A percentile compares a stretch with the other conserved stretches of the same genome.
Conservation (phyloP, 2,797 vertebrate species). For the Cyprinella venusta region DNA sequence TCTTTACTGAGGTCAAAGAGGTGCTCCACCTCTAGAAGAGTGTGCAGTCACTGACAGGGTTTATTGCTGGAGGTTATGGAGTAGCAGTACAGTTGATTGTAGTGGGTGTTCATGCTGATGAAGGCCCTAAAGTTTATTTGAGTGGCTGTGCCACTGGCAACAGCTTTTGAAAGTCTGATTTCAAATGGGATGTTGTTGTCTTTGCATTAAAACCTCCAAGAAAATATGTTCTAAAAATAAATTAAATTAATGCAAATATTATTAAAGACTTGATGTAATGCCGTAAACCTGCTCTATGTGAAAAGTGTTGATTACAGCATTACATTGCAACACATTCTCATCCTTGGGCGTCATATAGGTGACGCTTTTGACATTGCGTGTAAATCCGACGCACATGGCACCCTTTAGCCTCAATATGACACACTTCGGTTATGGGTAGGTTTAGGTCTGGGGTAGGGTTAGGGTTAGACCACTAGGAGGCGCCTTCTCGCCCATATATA, state of each 20-base stretch:
- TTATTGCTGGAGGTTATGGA: constrained; percentile 30
- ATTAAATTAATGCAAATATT: not conserved
- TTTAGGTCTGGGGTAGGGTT: no score
- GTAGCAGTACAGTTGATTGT: constrained; percentile 26
- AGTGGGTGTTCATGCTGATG: not conserved
- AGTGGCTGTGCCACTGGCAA: not conserved
- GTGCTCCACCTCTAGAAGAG: constrained; percentile 20
- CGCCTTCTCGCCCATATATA: no score
- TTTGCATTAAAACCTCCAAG: not conserved
- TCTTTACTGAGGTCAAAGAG: constrained; percentile 31
- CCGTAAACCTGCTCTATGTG: not conserved
- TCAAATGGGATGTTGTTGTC: not conserved
- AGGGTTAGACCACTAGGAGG: no score
- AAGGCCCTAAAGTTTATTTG: not conserved
- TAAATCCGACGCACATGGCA: no score
- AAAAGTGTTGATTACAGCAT: no score
- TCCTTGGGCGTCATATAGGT: no score
- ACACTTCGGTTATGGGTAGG: no score
- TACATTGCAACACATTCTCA: no score
- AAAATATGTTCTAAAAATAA: not conserved
- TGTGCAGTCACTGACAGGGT: constrained; percentile 9
- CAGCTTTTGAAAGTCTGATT: not conserved
- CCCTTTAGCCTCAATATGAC: no score
- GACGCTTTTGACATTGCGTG: no score
- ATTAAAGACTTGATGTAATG: not conserved